Base-by-base conservation (phyloP, 2,797 vertebrate genomes). In the Gambusia yucatana region DNA sequence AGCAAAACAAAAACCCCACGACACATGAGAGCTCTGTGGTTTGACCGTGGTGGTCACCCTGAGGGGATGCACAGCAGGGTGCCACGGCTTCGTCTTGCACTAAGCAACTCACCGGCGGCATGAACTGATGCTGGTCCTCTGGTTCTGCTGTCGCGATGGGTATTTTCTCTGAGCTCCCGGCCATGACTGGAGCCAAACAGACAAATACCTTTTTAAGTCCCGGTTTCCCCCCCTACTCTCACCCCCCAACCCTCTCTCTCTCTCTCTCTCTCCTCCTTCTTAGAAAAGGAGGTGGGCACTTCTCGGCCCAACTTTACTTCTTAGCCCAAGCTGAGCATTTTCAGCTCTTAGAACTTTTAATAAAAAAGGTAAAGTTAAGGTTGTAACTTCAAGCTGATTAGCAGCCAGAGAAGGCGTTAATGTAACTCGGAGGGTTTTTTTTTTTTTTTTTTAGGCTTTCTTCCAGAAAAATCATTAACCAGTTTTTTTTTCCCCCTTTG, bases 81-180 rank as follows among this genome's bases (percentile, higher is more conserved):
- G 8, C 33, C 33, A 39, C 41, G 44, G 5, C 36, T 11, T 30
- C 65, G 25, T 25, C 22, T 13, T 13, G 9, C 4, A 69, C n/a
- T 59, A 41, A 17, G 22, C 17, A 22, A 83, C 97, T 97, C 94
- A 98, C 98, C 77, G 97, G 97, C 2, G 97, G 97, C 86, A 97
- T 94, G 83, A 96, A 94, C 71, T 96, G 95, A 84, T 98, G 97
- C 79, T 95, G 82, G 82, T 98, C 97, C 43, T 97, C 97, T 1
- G 97, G 96, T 86, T 97, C 97, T 57, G 89, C 96, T 33, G 95
- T 91, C 80, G 97, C 94, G 84, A 98, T 97, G 76, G 97, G 97
- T 89, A 96, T 96, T 95, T 98, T 98, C 93, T 98, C 98, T 71
- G 94, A 96, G 88, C 81, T 95, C 90, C 93, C 95, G 77, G 94